Conservation (phyloP, 2,888 invertebrate genomes). For the Melieria omissa region DNA sequence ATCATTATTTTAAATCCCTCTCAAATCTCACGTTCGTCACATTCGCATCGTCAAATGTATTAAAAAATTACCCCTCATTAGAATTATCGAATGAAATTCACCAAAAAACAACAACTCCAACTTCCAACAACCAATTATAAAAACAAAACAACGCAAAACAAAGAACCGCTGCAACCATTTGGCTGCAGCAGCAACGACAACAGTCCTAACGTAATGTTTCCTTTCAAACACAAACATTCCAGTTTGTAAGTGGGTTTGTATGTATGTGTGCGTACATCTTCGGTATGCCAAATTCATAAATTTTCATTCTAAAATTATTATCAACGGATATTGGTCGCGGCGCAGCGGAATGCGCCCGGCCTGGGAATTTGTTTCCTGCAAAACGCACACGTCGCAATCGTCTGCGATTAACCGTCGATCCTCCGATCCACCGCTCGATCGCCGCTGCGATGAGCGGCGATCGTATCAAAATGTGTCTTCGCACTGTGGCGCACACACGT, state of each 20-base stretch:
- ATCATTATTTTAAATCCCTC: too few relatives aligned
- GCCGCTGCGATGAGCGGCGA: slow-evolving; percentile 14
- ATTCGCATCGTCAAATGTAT: too few relatives aligned
- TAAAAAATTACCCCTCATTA: too few relatives aligned
- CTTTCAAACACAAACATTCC: background rate
- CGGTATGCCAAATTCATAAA: slow-evolving; percentile 11
- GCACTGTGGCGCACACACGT: slow-evolving; percentile 14
- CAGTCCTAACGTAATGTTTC: background rate
- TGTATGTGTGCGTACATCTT: background rate
- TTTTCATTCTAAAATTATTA: slow-evolving; percentile 14
- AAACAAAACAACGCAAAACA: background rate
- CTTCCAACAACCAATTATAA: background rate
- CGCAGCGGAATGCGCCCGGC: slow-evolving; percentile 22
- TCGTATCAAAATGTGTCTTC: background rate
- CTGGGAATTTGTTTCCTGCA: slow-evolving; percentile 32
- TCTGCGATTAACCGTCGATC: slow-evolving; percentile 1
- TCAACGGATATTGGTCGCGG: background rate
- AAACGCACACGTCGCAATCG: background rate
- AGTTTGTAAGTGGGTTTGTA: too few relatives aligned
- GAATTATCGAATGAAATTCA: too few relatives aligned
- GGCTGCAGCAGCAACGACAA: too few relatives aligned
- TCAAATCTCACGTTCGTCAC: too few relatives aligned
- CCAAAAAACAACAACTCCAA: too few relatives aligned
- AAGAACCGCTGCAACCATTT: background rate
- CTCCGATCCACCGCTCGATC: slow-evolving; percentile 13